Percentiles rank a stretch among this genome's conserved stretches.
These are phyloP conservation scores for Semaprochilodus insignis DNA, from an alignment of 2,797 vertebrate species.

Conservation along the genomic window DNA sequence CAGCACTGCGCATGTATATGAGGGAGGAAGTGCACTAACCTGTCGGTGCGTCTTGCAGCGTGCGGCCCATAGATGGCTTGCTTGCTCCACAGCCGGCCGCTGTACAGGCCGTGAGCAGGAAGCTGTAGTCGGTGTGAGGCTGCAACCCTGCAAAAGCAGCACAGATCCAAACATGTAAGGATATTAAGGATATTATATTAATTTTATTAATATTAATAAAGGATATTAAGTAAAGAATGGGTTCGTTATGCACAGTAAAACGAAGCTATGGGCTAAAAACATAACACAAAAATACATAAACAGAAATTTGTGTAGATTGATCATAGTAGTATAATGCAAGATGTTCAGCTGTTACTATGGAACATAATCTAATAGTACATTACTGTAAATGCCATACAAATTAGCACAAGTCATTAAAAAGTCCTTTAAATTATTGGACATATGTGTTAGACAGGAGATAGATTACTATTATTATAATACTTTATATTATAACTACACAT, in stretches of 20 bases:
- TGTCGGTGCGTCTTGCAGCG: conserved; percentile 86
- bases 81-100: conserved; percentile 86
- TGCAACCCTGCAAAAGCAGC: conserved; percentile 79
- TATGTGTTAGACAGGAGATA: neutral
- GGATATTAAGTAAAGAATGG: neutral
- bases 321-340: too few species aligned
- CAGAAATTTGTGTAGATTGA: too few species aligned
- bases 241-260: too few species aligned
- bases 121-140: conserved; percentile 87
- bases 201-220: neutral
- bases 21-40: conserved; percentile 74
- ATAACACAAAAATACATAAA: too few species aligned
- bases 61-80: conserved; percentile 83
- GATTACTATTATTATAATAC: too few species aligned
- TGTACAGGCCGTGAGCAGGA: conserved; percentile 86
- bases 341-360: neutral
- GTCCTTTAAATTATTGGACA: too few species aligned
- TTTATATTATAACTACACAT: too few species aligned
- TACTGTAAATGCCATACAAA: neutral
- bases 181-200: too few species aligned
- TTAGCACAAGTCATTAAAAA: neutral
- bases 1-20: neutral
- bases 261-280: too few species aligned
- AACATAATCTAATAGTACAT: neutral
- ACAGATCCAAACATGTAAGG: conserved; percentile 19